Base-by-base conservation (phyloP, 92 coral and sea anemone genomes). In the Zoanthus gigantus region DNA sequence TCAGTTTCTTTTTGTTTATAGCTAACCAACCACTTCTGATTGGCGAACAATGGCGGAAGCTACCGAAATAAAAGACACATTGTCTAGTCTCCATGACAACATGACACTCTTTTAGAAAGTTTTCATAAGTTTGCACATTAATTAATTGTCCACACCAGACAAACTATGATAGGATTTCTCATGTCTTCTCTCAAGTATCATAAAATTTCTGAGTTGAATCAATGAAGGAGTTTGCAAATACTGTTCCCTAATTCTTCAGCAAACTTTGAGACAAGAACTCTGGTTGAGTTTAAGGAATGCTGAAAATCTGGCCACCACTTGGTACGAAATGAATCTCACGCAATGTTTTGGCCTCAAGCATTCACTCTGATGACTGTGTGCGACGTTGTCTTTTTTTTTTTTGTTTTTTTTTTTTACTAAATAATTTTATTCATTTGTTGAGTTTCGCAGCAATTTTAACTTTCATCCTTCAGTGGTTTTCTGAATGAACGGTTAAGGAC, bases 41-140 rank as follows among this genome's bases (percentile, higher is more conserved):
- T 81, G 85, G 47, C 44, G 63, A 81, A 69, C 74, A 66, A 66
- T 77, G 82, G 54, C 29, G 45, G 82, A 54, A 77, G 44, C 44
- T 53, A 30, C 18, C 28, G 3, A 30, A 47, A 66, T 30, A 81
- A 29, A 81, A 73, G 31, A 5, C 2, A 30, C 74, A 66, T 81
- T 81, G 76, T 81, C 53, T 32, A n/a, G 75, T 81, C 85, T 29
- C 85, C 85, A 81, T 9, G 85, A 81, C 85, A 81, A 63, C 75
- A 12, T 65, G 75, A 63, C 63, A 65, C 65, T 61, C 58, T 47
- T 81, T 71, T 65, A 10, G 61, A 65, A 79, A 81, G 74, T 69
- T 81, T 65, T 81, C 42, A 23, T 81, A 81, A 81, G 74, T 81
- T 63, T 65, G 76, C 75, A 66, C 75, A 67, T 45, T 81, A 81